Base-by-base conservation (phyloP, 2,797 vertebrate species). In the Limosa lapponica region DNA sequence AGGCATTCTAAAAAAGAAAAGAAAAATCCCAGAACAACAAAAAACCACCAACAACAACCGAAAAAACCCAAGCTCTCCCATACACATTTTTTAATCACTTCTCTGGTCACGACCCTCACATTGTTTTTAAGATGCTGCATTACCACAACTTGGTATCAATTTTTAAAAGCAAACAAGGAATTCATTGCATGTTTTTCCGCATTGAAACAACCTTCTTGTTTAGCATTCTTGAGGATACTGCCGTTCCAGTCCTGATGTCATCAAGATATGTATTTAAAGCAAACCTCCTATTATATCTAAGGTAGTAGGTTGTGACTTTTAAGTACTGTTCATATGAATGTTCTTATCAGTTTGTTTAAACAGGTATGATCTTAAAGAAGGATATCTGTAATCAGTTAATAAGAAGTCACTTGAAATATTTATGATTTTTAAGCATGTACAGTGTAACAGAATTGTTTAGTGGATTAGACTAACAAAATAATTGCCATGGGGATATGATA, bases 201-300 rank as follows among this genome's bases (percentile, higher is more conserved):
- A 17, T 67, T 90, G 83, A 77, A 95, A 95, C 69, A 89, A 39
- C n/a, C 46, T 92, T 93, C 95, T 93, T 89, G 37, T 95, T 94
- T 72, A 93, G 83, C 81, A 37, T 93, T 96, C 96, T 96, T 96
- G 95, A 95, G 64, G 67, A 90, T 94, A 89, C 64, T 82, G 77
- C 90, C 24, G 41, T 90, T 95, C 80, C 81, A 96, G 67, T 70
- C 74, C 67, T 90, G 80, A 90, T 73, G 93, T 83, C 87, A 80
- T 96, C 94, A 80, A 90, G 95, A 84, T 80, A n/a, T 41, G 36
- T 70, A 57, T 82, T 86, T 88, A 86, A 93, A 93, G 44, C 65
- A 88, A 90, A 49, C n/a, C 15, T 80, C 64, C 28, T 23, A 27
- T 77, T 81, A 37, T 59, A 67, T 59, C 70, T 85, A 61, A 89